Base-by-base conservation (phyloP, 1,140 invertebrate genomes). In the Lethrus apterus region DNA sequence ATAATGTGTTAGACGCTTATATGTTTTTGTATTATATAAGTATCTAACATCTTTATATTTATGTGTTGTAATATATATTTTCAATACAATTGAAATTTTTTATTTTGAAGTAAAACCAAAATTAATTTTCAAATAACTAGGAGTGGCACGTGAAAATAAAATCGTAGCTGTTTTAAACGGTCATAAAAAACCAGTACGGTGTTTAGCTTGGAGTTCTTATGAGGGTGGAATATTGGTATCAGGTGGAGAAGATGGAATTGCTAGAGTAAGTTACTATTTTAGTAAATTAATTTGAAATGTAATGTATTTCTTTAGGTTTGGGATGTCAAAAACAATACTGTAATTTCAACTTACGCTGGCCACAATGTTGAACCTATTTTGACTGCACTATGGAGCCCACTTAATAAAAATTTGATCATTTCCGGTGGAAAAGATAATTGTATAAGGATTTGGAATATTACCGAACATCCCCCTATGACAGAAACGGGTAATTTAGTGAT, bases 201-300 rank as follows among this genome's bases (percentile, higher is more conserved):
- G 73, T 36, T 47, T 89, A 7, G 68, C 70, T 2, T 91, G 87
- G 87, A 86, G 75, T 67, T 82, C 83, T 3, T 82, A 86, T 59
- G 59, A 71, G 7, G 79, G 78, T 44, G 79, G 74, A 4, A 65
- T 71, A 26, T 64, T 90, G n/a, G 64, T 82, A 5, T 80, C 84
- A 8, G 76, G 75, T 3, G 81, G 81, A 15, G 80, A 80, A 53
- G 84, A 87, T 64, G 65, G 68, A 10, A 77, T 75, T 30, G 77
- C 78, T 34, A 74, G 80, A 67, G 84, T 87, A 69, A 66, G 57
- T 63, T n/a, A 18, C 47, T 48, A 1, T 14, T 44, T 48, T n/a
- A 21, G 35, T 45, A 26, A 30, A 48, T 43, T 43, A 10, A 11
- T 13, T 44, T n/a, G 45, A 38, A 10, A 10, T 35, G 17, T 40